Base-by-base conservation (phyloP, 2,888 invertebrate genomes). In the Micoletzkya japonica region DNA sequence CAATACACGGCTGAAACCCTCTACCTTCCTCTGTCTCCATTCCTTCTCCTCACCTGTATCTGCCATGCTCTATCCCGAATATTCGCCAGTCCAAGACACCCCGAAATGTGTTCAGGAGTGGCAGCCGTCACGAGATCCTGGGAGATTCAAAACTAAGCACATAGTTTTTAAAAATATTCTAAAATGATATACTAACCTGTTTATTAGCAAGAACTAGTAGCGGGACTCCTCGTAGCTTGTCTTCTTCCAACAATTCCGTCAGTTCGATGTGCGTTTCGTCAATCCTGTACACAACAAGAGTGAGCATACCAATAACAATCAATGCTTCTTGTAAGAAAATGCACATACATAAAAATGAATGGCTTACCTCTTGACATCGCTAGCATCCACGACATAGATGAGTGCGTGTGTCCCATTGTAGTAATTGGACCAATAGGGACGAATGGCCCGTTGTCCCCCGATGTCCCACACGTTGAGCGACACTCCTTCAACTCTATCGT, bases 351-450 rank as follows among this genome's bases (percentile, higher is more conserved):
- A 58, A 7, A 58, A 32, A 28, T 7, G n/a, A n/a, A n/a, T n/a
- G n/a, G 30, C 30, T 44, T 39, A 73, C 68, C 98, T 90, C 82
- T 92, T 92, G 74, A 92, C 90, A 86, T 98, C 98, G 0, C 94
- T 91, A 82, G 95, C 94, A 87, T 98, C 98, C 69, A 99, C 95
- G 1, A 98, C 98, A 86, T 96, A 99, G 80, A 98, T 95, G 28
- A 70, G 34, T 20, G 70, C 60, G 32, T 70, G 70, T 52, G 60
- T 70, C 4, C 70, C 61, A 4, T 50, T 26, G 34, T 70, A 97
- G 88, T 98, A 98, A 88, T 99, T 98, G 84, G 93, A 91, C 98
- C 98, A 98, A 85, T 98, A 98, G 0, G 98, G 97, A 39, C 98
- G 89, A 76, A 98, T 98, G 88, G 95, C 96, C 85, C 96, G 90